Conservation (phyloP, 2,797 vertebrate genomes). For the Mergus octosetaceus region DNA sequence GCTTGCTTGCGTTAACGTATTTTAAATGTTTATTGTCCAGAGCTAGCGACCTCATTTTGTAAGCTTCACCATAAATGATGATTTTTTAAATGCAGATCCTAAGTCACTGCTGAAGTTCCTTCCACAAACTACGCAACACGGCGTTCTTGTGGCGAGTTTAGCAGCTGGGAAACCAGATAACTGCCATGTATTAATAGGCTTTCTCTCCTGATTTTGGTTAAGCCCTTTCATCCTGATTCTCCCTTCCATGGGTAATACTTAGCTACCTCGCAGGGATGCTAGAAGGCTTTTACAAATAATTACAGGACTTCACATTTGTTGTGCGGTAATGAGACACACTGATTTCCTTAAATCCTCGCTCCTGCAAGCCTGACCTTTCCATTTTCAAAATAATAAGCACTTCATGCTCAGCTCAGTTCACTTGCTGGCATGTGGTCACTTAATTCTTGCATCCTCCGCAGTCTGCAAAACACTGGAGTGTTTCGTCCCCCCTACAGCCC, state of each 20-base stretch:
- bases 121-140: neutral
- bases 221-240: conserved; percentile 10
- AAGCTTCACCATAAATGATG: neutral
- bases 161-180: neutral
- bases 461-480: neutral
- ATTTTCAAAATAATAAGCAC: conserved; percentile 52
- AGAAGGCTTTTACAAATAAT: conserved; percentile 54
- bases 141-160: neutral
- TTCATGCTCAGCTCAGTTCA: conserved; percentile 21
- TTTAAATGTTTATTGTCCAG: neutral
- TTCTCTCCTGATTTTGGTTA: conserved; percentile 15
- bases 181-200: neutral
- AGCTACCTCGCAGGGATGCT: conserved; percentile 29
- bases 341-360: conserved; percentile 36
- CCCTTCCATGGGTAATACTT: neutral
- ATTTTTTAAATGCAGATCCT: neutral
- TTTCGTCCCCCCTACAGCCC: neutral
- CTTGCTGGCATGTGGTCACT: conserved; percentile 29
- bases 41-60: neutral
- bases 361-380: conserved; percentile 35
- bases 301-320: conserved; percentile 44
- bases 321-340: conserved; percentile 22
- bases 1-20: neutral
- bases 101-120: neutral
- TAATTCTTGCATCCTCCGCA: neutral